Evolutionary conservation across 2,888 invertebrate genomes (phyloP).

Genomic region (Spicauda simplicius): DNA sequence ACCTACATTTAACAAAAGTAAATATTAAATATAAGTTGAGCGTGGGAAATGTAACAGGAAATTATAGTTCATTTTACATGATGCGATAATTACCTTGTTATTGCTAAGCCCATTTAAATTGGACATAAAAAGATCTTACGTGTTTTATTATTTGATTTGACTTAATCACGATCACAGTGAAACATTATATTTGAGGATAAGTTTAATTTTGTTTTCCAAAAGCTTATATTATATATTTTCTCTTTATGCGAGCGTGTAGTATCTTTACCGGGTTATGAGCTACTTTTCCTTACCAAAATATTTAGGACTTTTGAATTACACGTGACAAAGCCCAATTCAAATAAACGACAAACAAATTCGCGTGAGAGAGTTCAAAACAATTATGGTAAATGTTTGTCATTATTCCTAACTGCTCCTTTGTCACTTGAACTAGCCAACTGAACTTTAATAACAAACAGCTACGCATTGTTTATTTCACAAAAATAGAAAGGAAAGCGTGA

Average conservation of each 20-base stretch:
- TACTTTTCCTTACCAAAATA: too few species aligned
- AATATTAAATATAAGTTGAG: conserved; percentile 13
- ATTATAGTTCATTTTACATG: background rate
- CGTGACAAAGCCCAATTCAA: too few species aligned
- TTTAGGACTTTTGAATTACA: too few species aligned
- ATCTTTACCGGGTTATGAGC: too few species aligned
- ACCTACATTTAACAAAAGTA: conserved; percentile 16
- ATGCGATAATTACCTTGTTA: background rate
- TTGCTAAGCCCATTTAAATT: background rate
- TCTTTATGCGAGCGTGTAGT: too few species aligned
- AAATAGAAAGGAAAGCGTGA: conserved; percentile 76
- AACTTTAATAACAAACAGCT: background rate
- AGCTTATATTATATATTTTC: too few species aligned
- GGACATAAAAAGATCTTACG: background rate
- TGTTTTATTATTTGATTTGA: background rate
- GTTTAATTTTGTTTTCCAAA: too few species aligned
- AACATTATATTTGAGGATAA: background rate
- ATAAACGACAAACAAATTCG: too few species aligned
- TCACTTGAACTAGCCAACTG: background rate
- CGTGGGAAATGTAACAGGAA: conserved; percentile 13
- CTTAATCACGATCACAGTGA: background rate
- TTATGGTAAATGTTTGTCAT: background rate
- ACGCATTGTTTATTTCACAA: conserved; percentile 41
- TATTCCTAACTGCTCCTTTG: background rate
- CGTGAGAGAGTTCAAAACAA: too few species aligned